Evolutionary conservation across 2,113 vertebrate species (phyloP).

Genomic region (Daboia siamensis): DNA sequence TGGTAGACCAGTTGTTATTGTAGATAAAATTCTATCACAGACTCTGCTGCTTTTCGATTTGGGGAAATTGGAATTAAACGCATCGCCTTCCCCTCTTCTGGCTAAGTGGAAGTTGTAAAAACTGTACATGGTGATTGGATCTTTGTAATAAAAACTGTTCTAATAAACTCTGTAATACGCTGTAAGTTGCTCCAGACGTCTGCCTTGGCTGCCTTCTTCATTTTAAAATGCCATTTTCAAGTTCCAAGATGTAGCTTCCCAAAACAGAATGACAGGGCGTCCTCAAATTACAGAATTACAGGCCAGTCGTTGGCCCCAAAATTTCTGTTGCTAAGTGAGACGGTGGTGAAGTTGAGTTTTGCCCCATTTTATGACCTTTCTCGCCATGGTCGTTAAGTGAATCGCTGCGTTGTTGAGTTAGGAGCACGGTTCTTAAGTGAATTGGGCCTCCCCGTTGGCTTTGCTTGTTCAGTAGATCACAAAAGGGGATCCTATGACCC

Average conservation of each 20-base stretch:
- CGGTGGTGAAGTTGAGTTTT: not conserved
- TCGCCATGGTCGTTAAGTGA: not conserved
- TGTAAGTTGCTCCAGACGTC: not conserved
- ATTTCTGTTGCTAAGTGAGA: no score
- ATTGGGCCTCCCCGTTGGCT: no score
- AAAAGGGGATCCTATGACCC: no score
- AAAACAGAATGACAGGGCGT: not conserved
- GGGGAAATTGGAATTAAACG: not conserved
- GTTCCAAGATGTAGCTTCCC: not conserved
- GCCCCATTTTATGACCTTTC: not conserved
- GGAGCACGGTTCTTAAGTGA: not conserved
- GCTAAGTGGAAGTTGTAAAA: slow-evolving; percentile 63
- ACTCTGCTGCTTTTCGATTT: slow-evolving; percentile 46
- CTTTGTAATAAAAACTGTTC: slow-evolving; percentile 69
- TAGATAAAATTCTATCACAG: slow-evolving; percentile 50
- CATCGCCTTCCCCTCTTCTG: not conserved
- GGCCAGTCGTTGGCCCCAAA: no score
- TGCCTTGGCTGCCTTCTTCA: not conserved
- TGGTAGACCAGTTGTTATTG: slow-evolving; percentile 35
- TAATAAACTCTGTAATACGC: not conserved
- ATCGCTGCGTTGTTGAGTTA: not conserved
- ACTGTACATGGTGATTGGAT: slow-evolving; percentile 70
- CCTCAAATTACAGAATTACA: not conserved
- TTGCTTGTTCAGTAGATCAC: not conserved
- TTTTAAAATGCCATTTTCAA: not conserved